Evolutionary conservation across 1,140 invertebrate species (phyloP), one percentile per base, ranked within the genome.

Genomic region (Triops cancriformis): DNA sequence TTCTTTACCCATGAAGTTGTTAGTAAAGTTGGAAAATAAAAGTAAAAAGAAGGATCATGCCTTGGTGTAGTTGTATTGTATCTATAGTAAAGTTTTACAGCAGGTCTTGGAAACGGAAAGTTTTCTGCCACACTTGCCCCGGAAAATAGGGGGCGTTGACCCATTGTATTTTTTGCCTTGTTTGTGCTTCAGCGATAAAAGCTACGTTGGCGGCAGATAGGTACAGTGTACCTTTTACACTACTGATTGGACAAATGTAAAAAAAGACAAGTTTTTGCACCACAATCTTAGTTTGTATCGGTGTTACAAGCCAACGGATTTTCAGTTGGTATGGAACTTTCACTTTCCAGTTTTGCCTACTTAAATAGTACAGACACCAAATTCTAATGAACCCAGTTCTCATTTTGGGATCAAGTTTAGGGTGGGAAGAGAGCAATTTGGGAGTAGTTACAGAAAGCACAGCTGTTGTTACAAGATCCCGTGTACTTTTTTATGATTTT

Each of bases 341-440:
- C 51, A 64, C 51, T 64, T 64, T 64, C n/a, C 51, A 23, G 51
- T 23, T 10, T 64, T 18, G 18, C 51, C 6, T 64, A 64, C 51
- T 64, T 64, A 64, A 6, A 18, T 64, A n/a, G n/a, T n/a, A n/a
- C n/a, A n/a, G n/a, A n/a, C 14, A 23, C 51, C 51, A 23, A 23
- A 64, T 64, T 64, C 51, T 64, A 64, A 64, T 64, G 51, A 64
- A 64, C 51, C 51, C 51, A 64, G 51, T 64, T 64, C 51, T 23
- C 51, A n/a, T 64, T 64, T 64, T 18, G 14, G 6, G 18, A 23
- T 64, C 51, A 64, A 64, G 51, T 64, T 64, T 64, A 64, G 51
- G 51, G 51, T 64, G 51, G 51, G 51, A 64, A n/a, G 18, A 3
- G 11, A 45, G 18, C 0, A 23, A 23, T 23, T 64, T 64, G 51